Evolutionary conservation across 2,888 invertebrate species (phyloP), one percentile per base, ranked within the genome.

Genomic region (Idaea dimidiata): DNA sequence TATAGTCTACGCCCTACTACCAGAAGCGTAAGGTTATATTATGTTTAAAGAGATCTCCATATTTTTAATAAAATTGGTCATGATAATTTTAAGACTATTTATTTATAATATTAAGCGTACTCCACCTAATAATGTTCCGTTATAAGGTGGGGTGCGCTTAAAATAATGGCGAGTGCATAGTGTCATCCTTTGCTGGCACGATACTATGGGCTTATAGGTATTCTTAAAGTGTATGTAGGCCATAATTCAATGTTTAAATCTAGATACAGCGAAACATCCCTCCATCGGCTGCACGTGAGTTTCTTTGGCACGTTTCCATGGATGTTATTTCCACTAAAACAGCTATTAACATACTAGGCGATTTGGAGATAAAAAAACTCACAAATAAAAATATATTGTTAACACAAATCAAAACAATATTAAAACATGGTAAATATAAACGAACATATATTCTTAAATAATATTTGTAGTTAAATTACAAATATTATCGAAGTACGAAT

Each of bases 271-370:
- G 43, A 7, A 43, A 43, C 43, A 43, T 43, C 43, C 43, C 43
- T 43, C 43, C 43, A 43, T 43, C 43, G 43, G 43, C 2, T 43
- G 43, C 43, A 43, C 43, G 43, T 43, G 43, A 43, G 43, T 43
- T 43, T 43, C 43, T 43, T 43, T 43, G 43, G 43, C 43, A 43
- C 43, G 43, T 43, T 43, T 43, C 43, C 43, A 43, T 43, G 43
- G 43, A 43, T 14, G 43, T 43, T 43, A 43, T 43, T 43, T 43
- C 43, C 43, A 43, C 10, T 43, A 43, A 43, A 43, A 43, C 10
- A 43, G 43, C 43, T 14, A 10, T 32, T n/a, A 24, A 43, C 43
- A 43, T 10, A 14, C 1, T 43, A 43, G 43, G 43, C 14, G 14
- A 43, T 43, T 43, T 43, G 14, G 14, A 43, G 43, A 43, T 43